phyloP scores from a whole-genome alignment of 1,140 invertebrate genomes.

The Hetaerina americana region DNA sequence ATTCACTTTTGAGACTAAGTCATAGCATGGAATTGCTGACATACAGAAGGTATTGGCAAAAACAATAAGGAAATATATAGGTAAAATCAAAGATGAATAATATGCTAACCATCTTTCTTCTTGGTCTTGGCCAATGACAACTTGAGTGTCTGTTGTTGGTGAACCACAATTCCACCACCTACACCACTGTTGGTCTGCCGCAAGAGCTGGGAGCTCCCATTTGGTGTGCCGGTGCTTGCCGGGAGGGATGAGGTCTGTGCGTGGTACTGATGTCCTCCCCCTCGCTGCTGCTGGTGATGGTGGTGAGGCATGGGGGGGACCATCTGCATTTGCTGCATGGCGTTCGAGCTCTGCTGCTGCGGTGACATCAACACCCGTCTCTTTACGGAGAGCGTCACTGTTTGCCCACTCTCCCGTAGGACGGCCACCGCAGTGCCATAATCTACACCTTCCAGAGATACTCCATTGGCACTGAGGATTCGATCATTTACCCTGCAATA shows the following conservation, averaged over 20 bases:
- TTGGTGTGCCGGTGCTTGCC: neutral
- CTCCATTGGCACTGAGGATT: conserved; percentile 91
- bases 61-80: no score
- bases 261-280: neutral
- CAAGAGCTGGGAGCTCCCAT: neutral
- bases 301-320: conserved; percentile 35
- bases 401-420: conserved; percentile 72
- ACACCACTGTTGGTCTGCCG: neutral
- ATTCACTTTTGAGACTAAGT: no score
- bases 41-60: no score
- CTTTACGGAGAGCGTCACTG: conserved; percentile 78
- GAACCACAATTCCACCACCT: conserved; percentile 18
- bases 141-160: conserved; percentile 50
- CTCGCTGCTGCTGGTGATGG: conserved; percentile 13
- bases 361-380: conserved; percentile 46
- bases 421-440: conserved; percentile 87
- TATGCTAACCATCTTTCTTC: conserved; percentile 78
- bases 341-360: conserved; percentile 29
- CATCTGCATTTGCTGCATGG: conserved; percentile 27
- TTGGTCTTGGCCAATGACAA: conserved; percentile 73
- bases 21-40: no score
- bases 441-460: conserved; percentile 92
- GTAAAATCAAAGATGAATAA: no score
- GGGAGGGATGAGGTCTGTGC: neutral
- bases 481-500: conserved; percentile 85